Conservation (phyloP, 2,113 vertebrate genomes). For the Donacobius atricapilla region DNA sequence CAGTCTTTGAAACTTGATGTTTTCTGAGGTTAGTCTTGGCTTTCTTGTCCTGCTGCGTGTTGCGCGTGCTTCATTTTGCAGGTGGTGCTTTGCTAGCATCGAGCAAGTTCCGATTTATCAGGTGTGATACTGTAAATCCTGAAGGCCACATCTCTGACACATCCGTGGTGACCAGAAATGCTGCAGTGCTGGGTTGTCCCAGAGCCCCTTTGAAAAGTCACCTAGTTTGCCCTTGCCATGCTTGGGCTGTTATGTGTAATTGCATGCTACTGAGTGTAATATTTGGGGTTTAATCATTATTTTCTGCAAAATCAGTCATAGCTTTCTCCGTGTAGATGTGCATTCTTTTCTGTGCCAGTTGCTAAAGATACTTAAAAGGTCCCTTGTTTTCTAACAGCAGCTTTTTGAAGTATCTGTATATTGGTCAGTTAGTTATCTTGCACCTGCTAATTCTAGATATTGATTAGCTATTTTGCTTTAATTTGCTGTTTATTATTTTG, state of each 20-base stretch:
- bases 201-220: not conserved
- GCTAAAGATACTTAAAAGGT: not conserved
- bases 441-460: not conserved
- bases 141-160: not conserved
- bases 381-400: not conserved
- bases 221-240: not conserved
- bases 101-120: not conserved
- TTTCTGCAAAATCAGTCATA: not conserved
- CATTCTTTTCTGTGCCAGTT: not conserved
- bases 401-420: not conserved
- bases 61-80: not conserved
- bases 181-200: not conserved
- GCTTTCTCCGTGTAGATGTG: not conserved
- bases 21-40: not conserved
- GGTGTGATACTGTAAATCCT: not conserved
- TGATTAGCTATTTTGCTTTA: not conserved
- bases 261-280: not conserved
- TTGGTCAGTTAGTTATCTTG: not conserved
- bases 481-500: not conserved
- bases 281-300: not conserved
- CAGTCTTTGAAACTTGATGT: not conserved
- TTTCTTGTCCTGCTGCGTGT: rapidly evolving
- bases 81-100: not conserved
- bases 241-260: not conserved
- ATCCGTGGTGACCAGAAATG: not conserved